These are phyloP conservation scores for Plotosus lineatus DNA, from an alignment of 2,113 vertebrate species.

Conservation along the genomic window DNA sequence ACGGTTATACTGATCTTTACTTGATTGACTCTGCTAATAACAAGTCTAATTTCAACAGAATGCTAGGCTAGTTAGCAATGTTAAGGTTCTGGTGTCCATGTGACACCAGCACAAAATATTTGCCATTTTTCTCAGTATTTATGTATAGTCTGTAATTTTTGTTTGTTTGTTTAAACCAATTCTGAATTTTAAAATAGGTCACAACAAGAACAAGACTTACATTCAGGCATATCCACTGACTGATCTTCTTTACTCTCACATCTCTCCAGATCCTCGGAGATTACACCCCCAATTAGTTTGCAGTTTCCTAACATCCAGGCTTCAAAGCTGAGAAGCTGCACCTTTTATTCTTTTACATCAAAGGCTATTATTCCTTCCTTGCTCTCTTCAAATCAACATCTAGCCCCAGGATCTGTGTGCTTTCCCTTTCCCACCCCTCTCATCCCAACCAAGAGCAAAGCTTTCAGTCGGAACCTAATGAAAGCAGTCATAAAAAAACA, in stretches of 20 bases:
- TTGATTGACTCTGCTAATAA: no score
- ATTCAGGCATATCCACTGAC: background rate
- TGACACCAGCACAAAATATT: background rate
- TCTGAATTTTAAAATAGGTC: background rate
- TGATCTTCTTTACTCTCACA: constrained; percentile 35
- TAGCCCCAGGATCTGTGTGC: constrained; percentile 62
- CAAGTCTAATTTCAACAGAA: background rate
- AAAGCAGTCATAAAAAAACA: constrained; percentile 63
- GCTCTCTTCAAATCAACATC: constrained; percentile 72
- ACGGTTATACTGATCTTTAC: no score
- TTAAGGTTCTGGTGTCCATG: background rate
- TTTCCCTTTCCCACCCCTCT: constrained; percentile 47
- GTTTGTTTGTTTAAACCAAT: background rate
- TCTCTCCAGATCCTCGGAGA: constrained; percentile 57
- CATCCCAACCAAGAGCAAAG: constrained; percentile 52
- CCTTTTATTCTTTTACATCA: constrained; percentile 71
- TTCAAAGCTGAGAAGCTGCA: constrained; percentile 65
- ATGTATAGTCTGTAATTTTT: no score
- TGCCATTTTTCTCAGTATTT: background rate
- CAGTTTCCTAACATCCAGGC: constrained; percentile 68
- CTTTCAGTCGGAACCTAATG: constrained; percentile 60
- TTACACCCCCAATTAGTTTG: constrained; percentile 67
- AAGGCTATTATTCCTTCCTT: constrained; percentile 68
- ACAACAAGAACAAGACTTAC: background rate
- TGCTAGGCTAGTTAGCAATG: background rate